Conservation (phyloP, 2,113 vertebrate genomes). For the Nesoenas mayeri region DNA sequence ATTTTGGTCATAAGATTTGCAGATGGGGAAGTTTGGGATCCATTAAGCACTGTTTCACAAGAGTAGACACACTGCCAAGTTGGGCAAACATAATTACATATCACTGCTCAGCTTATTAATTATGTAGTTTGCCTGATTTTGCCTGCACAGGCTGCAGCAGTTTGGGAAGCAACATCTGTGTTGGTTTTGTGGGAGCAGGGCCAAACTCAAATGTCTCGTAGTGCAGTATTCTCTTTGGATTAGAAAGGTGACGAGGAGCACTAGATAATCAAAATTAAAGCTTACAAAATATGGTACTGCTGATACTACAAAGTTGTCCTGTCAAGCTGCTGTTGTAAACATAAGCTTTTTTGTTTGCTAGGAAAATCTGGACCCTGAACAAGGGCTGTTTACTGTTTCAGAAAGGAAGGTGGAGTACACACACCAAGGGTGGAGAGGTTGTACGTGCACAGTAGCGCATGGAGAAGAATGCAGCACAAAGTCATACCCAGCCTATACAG, state of each 20-base stretch:
- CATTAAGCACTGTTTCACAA: conserved; percentile 35
- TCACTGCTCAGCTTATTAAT: conserved; percentile 27
- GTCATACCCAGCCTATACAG: not conserved
- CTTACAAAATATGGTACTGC: not conserved
- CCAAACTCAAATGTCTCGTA: not conserved
- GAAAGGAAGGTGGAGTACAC: not conserved
- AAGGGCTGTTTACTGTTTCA: not conserved
- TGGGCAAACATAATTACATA: conserved; percentile 22
- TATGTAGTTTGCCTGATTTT: not conserved
- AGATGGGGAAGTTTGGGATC: not conserved
- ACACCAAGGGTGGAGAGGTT: not conserved
- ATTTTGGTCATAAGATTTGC: not conserved
- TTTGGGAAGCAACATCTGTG: not conserved
- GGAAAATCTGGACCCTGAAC: not conserved
- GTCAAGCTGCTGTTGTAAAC: not conserved
- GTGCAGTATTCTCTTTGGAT: not conserved
- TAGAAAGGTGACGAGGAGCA: not conserved
- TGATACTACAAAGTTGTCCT: not conserved
- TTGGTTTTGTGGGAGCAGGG: not conserved
- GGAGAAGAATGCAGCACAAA: not conserved
- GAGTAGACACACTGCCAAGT: conserved; percentile 41
- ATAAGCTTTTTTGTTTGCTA: not conserved
- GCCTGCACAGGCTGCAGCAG: conserved; percentile 36
- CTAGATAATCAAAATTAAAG: not conserved
- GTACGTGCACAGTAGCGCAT: not conserved